A percentile compares a stretch with the other conserved stretches of the same genome.
Evolutionary conservation across 2,888 invertebrate genomes (phyloP).

Genomic region (Ceramica pisi): DNA sequence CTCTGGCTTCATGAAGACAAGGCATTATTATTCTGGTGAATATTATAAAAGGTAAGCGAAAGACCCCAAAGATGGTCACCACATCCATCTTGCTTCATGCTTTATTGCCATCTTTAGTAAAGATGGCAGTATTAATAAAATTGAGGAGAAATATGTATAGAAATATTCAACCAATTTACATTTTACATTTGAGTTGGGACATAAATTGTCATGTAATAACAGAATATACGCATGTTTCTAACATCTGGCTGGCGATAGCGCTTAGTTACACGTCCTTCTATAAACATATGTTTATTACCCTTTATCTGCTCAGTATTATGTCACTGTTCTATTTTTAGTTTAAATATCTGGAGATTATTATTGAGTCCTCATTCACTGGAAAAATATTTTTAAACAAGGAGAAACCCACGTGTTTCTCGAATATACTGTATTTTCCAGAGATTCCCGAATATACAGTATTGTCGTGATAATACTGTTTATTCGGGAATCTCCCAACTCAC

Average conservation of each 20-base stretch:
- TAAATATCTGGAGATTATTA: conserved; percentile 2
- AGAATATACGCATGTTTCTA: background rate
- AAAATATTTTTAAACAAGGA: background rate
- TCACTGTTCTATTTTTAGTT: conserved; percentile 33
- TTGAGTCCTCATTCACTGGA: background rate
- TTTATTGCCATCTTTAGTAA: background rate
- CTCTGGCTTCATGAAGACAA: background rate
- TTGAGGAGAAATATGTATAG: background rate
- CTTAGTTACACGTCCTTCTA: conserved; percentile 6
- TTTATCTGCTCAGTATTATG: conserved; percentile 39
- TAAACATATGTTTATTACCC: conserved; percentile 18
- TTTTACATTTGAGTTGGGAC: background rate
- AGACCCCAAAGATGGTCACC: background rate
- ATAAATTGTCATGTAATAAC: background rate
- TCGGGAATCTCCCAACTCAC: background rate
- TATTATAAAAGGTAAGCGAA: background rate
- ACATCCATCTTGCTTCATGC: too few relatives aligned
- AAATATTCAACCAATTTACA: background rate
- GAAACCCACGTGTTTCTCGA: too few relatives aligned
- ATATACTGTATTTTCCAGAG: too few relatives aligned
- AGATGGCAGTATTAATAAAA: background rate
- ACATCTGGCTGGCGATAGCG: conserved; percentile 45
- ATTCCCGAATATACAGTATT: too few relatives aligned
- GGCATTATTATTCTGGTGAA: background rate
- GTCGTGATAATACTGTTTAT: background rate